Base-by-base conservation (phyloP, 1,140 invertebrate genomes). In the Atta colombica region DNA sequence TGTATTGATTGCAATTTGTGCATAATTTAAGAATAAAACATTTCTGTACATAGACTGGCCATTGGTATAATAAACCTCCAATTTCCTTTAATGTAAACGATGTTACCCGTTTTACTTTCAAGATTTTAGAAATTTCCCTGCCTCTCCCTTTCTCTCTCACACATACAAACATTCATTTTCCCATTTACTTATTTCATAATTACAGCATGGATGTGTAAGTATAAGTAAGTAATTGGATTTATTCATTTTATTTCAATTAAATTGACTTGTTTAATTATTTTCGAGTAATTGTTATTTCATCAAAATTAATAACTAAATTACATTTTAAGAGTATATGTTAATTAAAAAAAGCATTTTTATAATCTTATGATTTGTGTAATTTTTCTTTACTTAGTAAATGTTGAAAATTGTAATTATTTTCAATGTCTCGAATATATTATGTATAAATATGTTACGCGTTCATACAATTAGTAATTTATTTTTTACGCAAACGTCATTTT, bases 1-100 rank as follows among this genome's bases (percentile, higher is more conserved):
- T 96, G 95, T 96, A 96, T 96, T 96, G 95, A 96, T 96, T 95
- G 95, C 95, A 96, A 95, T 96, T 95, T 96, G 95, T 96, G 95
- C 95, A 95, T 96, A 96, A 95, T 95, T 95, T 96, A 95, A 96
- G 94, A 95, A 95, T 95, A 95, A 96, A 96, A 95, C 94, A 95
- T 95, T 95, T 96, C 95, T 96, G 95, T 96, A 96, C 95, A 95
- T 96, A 96, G 93, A 94, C 91, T 92, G 89, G 88, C 89, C 89
- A 89, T 92, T 93, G 88, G 72, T 91, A 89, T 61, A 68, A 77
- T 90, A 69, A 88, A 90, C 89, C 86, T 86, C 78, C 53, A 77
- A 86, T 85, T 71, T 77, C 85, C 81, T 81, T 14, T 35, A 39
- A 35, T 49, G 21, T 7, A 49, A 72, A 31, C 25, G 18, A 18